Conservation (phyloP, 2,113 vertebrate genomes). For the Chaetorhynchus papuensis region DNA sequence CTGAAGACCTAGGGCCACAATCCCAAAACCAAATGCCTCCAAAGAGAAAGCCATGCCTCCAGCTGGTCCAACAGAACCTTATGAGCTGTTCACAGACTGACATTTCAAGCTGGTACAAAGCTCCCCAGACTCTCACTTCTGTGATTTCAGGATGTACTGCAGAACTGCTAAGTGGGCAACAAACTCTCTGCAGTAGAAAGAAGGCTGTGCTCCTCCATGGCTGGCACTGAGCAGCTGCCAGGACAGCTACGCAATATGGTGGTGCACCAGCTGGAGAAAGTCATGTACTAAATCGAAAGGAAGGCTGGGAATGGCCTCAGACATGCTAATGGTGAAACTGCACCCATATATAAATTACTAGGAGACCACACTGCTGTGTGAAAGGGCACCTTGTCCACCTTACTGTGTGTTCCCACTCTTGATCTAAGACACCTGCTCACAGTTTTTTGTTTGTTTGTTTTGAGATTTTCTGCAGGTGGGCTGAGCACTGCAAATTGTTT, state of each 20-base stretch:
- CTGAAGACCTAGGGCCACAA: neutral
- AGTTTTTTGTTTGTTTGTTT: neutral
- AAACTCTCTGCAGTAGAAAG: neutral
- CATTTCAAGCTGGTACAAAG: neutral
- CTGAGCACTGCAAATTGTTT: neutral
- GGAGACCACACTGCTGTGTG: neutral
- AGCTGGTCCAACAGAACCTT: neutral
- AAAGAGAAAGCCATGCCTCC: neutral
- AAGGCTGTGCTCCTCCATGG: neutral
- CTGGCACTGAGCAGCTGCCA: neutral
- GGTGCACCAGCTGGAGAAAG: neutral
- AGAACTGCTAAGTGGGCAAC: neutral
- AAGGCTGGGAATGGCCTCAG: neutral
- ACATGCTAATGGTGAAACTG: neutral
- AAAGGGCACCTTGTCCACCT: neutral
- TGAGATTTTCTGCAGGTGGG: neutral
- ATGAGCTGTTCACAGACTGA: fast-evolving
- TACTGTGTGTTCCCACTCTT: neutral
- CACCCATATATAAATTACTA: neutral
- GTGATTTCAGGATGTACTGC: neutral
- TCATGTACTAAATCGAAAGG: fast-evolving
- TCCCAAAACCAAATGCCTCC: neutral
- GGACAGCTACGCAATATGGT: fast-evolving
- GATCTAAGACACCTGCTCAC: neutral
- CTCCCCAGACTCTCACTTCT: neutral